Base-by-base conservation (phyloP, 2,113 vertebrate genomes). In the Perca fluviatilis region DNA sequence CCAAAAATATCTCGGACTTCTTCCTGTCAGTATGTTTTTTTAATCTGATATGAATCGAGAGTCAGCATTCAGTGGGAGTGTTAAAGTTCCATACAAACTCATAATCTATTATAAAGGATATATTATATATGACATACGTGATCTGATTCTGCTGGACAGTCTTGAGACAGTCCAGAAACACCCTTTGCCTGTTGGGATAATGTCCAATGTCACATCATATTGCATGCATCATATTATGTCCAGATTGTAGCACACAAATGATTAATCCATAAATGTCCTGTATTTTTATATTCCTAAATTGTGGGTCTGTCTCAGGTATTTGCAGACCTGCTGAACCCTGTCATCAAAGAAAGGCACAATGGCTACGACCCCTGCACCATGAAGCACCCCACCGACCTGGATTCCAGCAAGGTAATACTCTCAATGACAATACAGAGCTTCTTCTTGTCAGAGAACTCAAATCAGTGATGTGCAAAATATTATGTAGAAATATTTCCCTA, bases 331-430 rank as follows among this genome's bases (percentile, higher is more conserved):
- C 95, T 99, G 69, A 93, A 99, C 87, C 97, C 97, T 0, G 91
- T 99, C 89, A 99, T 99, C 79, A 97, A 95, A 93, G 98, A 99
- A 77, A 92, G 98, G 63, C 98, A 99, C 92, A 99, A 99, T 0
- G 98, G 98, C 33, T 99, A 99, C 64, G 96, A 99, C 78, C 96
- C 97, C 10, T 75, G 49, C n/a, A 93, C 50, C 67, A 99, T 99
- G 98, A 99, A 94, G 49, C 98, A 99, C 30, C 69, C 89, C 80
- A 99, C 98, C 10, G 98, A 99, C 86, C 94, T 99, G 90, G 98
- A 99, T 0, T 70, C 96, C 86, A 95, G 93, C 88, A 99, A 99
- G 96, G 98, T 99, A 87, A 3, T 3, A 10, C 63, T 6, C 15
- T 40, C 47, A 33, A 36, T 12, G 5, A 43, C 46, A 18, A n/a